Conservation (phyloP, 2,888 invertebrate genomes). For the Allacma fusca region DNA sequence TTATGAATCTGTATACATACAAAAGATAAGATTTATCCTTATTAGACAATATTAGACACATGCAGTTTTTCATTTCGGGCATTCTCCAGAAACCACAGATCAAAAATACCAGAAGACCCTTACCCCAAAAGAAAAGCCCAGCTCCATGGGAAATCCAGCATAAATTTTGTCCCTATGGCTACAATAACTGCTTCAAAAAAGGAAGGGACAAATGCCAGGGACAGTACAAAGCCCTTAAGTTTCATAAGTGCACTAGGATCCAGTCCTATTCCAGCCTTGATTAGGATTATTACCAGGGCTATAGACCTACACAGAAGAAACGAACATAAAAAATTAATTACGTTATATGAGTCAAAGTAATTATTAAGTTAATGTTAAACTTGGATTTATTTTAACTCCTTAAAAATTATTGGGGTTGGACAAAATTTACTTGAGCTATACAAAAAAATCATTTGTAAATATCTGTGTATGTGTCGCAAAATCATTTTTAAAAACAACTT, state of each 20-base stretch:
- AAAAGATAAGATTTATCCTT: background rate
- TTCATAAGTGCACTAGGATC: slow-evolving; percentile 70
- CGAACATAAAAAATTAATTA: too few species aligned
- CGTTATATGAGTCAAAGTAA: too few species aligned
- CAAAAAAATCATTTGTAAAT: too few species aligned
- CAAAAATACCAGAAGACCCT: slow-evolving; percentile 3
- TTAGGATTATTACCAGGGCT: slow-evolving; percentile 73
- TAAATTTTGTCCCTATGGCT: slow-evolving; percentile 67
- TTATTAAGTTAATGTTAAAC: too few species aligned
- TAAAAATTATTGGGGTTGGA: too few species aligned
- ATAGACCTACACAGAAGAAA: slow-evolving; percentile 67
- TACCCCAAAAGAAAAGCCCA: slow-evolving; percentile 70
- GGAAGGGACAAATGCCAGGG: slow-evolving; percentile 71
- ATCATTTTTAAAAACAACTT: too few species aligned
- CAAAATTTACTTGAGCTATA: too few species aligned
- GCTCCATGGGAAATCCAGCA: slow-evolving; percentile 71
- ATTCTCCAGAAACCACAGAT: background rate
- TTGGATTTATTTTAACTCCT: too few species aligned
- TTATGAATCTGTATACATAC: slow-evolving; percentile 66
- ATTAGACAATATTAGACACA: background rate
- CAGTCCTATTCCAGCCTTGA: slow-evolving; percentile 73
- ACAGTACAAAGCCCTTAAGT: slow-evolving; percentile 68
- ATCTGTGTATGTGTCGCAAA: too few species aligned
- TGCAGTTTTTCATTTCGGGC: too few species aligned
- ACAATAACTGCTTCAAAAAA: slow-evolving; percentile 69